Base-by-base conservation (phyloP, 2,888 invertebrate genomes). In the Brenthis daphne region DNA sequence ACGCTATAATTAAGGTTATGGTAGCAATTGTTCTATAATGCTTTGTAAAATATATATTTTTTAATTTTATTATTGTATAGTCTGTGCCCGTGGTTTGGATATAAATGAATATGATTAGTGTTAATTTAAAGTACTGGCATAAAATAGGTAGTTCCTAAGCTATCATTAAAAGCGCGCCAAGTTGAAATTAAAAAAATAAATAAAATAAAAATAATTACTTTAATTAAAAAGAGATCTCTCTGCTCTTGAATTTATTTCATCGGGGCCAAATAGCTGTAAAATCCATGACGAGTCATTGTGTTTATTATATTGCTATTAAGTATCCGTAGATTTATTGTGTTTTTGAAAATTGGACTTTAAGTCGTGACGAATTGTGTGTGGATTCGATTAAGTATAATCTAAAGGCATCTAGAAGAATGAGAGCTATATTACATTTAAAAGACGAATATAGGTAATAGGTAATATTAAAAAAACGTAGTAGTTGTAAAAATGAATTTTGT, bases 261-360 rank as follows among this genome's bases (percentile, higher is more conserved):
- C 81, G 91, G 91, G 91, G 90, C 91, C 91, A 91, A 91, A 90
- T 91, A 91, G 88, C 80, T 89, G 75, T 87, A 84, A 83, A 81
- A 85, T 88, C 90, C 91, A 91, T 90, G 90, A 91, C 90, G 89
- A 90, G 88, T 88, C 88, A 88, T 84, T 84, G 84, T 75, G 74
- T 74, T 69, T 73, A 70, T 69, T 67, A 54, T 71, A 71, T 71
- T 70, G 72, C 72, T 64, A 73, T 73, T 73, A 72, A 72, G 72
- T 72, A 65, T 70, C 57, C 69, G 37, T 74, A 74, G 69, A 57
- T 69, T 72, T 66, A 43, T 64, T 64, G 67, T 68, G 67, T 71
- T 54, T 69, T 54, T 53, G 51, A 60, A 64, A 68, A 68, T 55
- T 64, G 58, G 66, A 68, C 74, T 69, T 72, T 70, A 58, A 67